Evolutionary conservation across 2,113 vertebrate species (phyloP).

Genomic region (Myiopsitta monachus): DNA sequence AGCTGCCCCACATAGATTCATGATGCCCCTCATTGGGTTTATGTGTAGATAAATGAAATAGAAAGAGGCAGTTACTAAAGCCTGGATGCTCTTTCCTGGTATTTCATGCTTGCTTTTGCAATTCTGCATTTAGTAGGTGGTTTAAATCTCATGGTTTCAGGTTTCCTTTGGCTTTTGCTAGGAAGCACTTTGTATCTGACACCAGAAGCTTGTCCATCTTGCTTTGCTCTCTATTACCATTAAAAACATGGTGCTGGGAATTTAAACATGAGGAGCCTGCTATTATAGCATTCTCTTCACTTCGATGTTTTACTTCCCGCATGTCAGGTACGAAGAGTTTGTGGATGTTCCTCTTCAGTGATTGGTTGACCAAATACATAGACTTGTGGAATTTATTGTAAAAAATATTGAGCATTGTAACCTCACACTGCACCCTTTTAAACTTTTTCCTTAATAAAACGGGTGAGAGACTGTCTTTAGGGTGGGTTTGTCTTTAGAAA

Average conservation of each 20-base stretch:
- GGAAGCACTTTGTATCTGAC: neutral
- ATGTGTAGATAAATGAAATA: rapidly evolving
- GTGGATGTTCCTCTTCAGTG: neutral
- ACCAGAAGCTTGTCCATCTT: neutral
- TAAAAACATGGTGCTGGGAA: neutral
- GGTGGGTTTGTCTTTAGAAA: neutral
- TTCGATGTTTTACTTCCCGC: neutral
- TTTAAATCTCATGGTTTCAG: neutral
- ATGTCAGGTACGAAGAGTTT: neutral
- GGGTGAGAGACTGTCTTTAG: neutral
- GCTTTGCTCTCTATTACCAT: neutral
- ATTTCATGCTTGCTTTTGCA: neutral
- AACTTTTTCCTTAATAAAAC: neutral
- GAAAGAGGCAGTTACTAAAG: neutral
- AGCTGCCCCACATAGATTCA: neutral
- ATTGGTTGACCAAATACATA: neutral
- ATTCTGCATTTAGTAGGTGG: rapidly evolving
- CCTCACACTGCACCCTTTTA: neutral
- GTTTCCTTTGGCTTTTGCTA: neutral
- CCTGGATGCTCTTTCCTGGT: neutral
- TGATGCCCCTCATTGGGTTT: neutral
- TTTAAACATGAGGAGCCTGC: neutral
- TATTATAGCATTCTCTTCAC: neutral
- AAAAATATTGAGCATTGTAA: neutral
- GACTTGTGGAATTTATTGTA: neutral